Evolutionary conservation across 2,797 vertebrate genomes (phyloP), one percentile per base, ranked within the genome.

Genomic region (Channa striata): DNA sequence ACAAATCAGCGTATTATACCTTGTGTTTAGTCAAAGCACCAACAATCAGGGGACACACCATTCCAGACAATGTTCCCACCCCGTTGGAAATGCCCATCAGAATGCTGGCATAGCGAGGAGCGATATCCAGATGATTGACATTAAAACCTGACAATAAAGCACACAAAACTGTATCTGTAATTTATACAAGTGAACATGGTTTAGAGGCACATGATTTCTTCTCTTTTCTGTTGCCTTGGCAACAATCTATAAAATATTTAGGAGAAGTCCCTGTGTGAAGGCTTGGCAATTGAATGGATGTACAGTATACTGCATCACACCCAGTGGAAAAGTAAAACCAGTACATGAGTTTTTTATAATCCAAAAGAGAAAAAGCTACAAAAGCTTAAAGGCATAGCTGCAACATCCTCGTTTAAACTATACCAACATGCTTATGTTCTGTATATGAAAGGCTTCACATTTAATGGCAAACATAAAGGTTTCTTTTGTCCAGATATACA

Each of bases 51-150:
- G 98, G 98, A 77, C 98, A 99, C 76, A 99, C 97, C 98, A 99
- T 99, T 68, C 98, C 98, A 0, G 98, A 99, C 51, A 99, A 93
- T 0, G 98, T 99, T 36, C 98, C 98, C 59, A 99, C 98, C 0
- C 98, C 98, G 0, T 99, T 99, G 43, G 97, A 99, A 83, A 99
- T 99, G 1, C 98, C 98, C 98, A 99, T 99, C 78, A 99, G 94
- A 79, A 99, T 99, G 83, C 98, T 99, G 87, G 98, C 98, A 0
- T 99, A 99, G 44, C 98, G 96, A 1, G 98, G 98, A 39, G 98
- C 98, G 66, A 99, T 99, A 82, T 99, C 98, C 90, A 99, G 83
- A 82, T 99, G 98, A 83, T 99, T 99, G 66, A 99, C 98, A 1
- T 99, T 99, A 85, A 99, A 99, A 79, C 98, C 98, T 99, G 50